Conservation (phyloP, 2,888 invertebrate genomes). For the Acrobasis suavella region DNA sequence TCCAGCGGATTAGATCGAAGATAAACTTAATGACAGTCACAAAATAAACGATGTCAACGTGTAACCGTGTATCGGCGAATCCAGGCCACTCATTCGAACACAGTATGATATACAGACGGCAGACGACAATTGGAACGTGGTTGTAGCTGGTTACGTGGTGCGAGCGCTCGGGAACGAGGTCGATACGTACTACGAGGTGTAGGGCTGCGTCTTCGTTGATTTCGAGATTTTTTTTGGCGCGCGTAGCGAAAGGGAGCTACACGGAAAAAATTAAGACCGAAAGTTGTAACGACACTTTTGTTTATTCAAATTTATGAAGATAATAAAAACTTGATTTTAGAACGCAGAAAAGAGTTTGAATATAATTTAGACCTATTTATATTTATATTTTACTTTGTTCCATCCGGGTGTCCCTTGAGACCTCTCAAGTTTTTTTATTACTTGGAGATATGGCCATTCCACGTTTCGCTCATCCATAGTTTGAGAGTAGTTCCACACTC, state of each 20-base stretch:
- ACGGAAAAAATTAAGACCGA: no score
- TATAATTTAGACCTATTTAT: no score
- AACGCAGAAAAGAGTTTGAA: no score
- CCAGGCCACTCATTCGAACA: constrained; percentile 12
- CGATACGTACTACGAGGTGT: constrained; percentile 14
- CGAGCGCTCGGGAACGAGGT: constrained; percentile 12
- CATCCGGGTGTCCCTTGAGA: no score
- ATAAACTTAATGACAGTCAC: constrained; percentile 10
- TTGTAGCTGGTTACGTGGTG: constrained; percentile 15
- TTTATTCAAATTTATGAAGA: no score
- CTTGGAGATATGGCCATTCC: background rate
- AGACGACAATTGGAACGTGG: constrained; percentile 16
- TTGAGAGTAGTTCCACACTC: no score
- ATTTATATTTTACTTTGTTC: no score
- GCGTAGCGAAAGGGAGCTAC: no score
- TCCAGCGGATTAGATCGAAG: constrained; percentile 2
- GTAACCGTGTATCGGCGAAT: constrained; percentile 11
- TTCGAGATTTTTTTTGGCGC: background rate
- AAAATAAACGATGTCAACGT: constrained; percentile 9
- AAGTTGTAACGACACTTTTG: no score
- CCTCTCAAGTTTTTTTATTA: background rate
- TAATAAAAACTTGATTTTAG: no score
- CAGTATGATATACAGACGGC: constrained; percentile 12
- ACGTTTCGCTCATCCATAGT: no score
- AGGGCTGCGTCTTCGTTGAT: constrained; percentile 3